phyloP scores from a whole-genome alignment of 2,113 vertebrate genomes.

The Plectropomus leopardus region DNA sequence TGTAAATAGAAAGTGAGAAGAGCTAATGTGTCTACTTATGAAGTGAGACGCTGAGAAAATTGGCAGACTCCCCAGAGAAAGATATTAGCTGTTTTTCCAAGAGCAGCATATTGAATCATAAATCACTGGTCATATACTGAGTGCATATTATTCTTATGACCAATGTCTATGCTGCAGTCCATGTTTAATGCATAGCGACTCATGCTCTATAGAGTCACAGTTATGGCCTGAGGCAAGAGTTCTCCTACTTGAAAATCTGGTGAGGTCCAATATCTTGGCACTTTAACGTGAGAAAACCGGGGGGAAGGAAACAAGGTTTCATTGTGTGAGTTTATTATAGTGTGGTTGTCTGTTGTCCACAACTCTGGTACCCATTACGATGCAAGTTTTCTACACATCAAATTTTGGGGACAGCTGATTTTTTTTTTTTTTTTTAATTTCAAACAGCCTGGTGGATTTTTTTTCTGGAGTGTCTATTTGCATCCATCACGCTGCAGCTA shows the following conservation, averaged over 20 bases:
- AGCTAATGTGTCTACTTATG: slow-evolving; percentile 18
- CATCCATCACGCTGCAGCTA: no score
- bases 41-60: slow-evolving; percentile 14
- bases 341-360: background rate
- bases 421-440: no score
- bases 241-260: background rate
- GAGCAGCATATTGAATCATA: slow-evolving; percentile 34
- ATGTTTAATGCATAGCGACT: slow-evolving; percentile 36
- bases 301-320: background rate
- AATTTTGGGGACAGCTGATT: background rate
- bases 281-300: background rate
- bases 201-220: background rate
- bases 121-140: slow-evolving; percentile 22
- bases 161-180: background rate
- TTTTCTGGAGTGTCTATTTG: no score
- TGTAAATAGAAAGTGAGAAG: slow-evolving; percentile 24
- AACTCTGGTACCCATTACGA: background rate
- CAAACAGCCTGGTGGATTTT: background rate
- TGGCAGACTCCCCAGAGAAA: slow-evolving; percentile 25
- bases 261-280: background rate
- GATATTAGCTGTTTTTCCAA: slow-evolving; percentile 23
- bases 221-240: slow-evolving; percentile 2
- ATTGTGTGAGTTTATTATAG: background rate
- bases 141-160: background rate
- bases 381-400: no score